Base-by-base conservation (phyloP, 2,888 invertebrate genomes). In the Lomographa bimaculata region DNA sequence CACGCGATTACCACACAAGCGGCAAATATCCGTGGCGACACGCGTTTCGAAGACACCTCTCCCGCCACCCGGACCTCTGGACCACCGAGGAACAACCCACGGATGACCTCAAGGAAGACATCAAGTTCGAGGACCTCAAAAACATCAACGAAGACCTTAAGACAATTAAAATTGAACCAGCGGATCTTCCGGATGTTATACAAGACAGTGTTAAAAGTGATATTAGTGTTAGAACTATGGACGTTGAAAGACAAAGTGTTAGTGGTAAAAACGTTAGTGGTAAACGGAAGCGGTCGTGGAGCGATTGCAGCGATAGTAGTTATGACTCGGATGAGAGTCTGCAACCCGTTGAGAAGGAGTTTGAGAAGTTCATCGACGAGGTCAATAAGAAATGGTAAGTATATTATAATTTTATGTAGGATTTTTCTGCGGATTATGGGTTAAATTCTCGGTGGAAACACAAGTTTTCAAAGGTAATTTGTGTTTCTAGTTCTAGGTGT, bases 371-470 rank as follows among this genome's bases (percentile, higher is more conserved):
- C 24, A 77, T 86, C 51, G 71, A 78, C 32, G 86, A 89, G 41
- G 86, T 90, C 34, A 78, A 81, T 60, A 78, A 74, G 56, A 83
- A 86, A 76, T 89, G 89, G 89, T 89, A 52, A 79, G 86, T 6
- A 16, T 18, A 0, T 20, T 39, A n/a, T 29, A 29, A 6, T 28
- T 3, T 18, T n/a, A n/a, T n/a, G n/a, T n/a, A n/a, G n/a, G n/a
- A n/a, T n/a, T n/a, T n/a, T n/a, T n/a, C n/a, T n/a, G n/a, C n/a
- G n/a, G n/a, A n/a, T n/a, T n/a, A n/a, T n/a, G n/a, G n/a, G n/a
- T n/a, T n/a, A n/a, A n/a, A n/a, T n/a, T n/a, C n/a, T n/a, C n/a
- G n/a, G n/a, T n/a, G n/a, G n/a, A n/a, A n/a, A n/a, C n/a, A n/a
- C n/a, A n/a, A n/a, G n/a, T n/a, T n/a, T n/a, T n/a, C n/a, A n/a